Evolutionary conservation across 1,140 invertebrate species (phyloP), one percentile per base, ranked within the genome.

Genomic region (Chlorops oryzae): DNA sequence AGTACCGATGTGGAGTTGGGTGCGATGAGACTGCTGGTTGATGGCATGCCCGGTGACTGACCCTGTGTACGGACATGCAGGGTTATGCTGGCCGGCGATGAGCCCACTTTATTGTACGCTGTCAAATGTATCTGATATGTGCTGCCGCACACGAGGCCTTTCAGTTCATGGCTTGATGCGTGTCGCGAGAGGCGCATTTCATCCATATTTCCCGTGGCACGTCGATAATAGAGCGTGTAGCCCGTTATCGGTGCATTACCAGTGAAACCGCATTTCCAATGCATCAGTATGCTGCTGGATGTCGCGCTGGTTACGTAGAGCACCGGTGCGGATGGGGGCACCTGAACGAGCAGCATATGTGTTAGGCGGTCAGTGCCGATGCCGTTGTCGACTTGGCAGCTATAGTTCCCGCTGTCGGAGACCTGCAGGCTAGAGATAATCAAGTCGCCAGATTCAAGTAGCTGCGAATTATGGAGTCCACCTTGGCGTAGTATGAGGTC

Each of bases 1-100:
- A 82, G 70, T 3, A 88, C 78, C 7, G 81, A 84, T 0, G 87
- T 89, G 3, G 84, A 85, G 58, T 85, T 85, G 1, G 83, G 81
- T 2, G 74, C 73, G 28, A 89, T 72, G 12, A 89, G 78, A 37
- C 79, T 74, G 1, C 79, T 76, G 0, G 80, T 73, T 1, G 81
- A 68, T 3, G 85, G 85, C 42, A 85, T 47, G 3, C 84, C 81
- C 0, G 86, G 86, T 18, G 80, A 77, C 59, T 84, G 81, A 0
- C 84, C 85, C 62, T 86, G 84, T 5, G 86, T 88, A 32, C 82
- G 69, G 3, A 86, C 83, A 34, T 83, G 80, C 10, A 87, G 65
- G 9, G 80, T 79, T 28, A 81, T 78, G 56, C 85, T 87, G 0
- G 86, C 75, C 12, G 81, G 77, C 34, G 85, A 87, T 54, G 76